Percentiles rank a stretch among this genome's conserved stretches.
Evolutionary conservation across 2,797 vertebrate species (phyloP).

Genomic region (Thripadectes ignobilis): DNA sequence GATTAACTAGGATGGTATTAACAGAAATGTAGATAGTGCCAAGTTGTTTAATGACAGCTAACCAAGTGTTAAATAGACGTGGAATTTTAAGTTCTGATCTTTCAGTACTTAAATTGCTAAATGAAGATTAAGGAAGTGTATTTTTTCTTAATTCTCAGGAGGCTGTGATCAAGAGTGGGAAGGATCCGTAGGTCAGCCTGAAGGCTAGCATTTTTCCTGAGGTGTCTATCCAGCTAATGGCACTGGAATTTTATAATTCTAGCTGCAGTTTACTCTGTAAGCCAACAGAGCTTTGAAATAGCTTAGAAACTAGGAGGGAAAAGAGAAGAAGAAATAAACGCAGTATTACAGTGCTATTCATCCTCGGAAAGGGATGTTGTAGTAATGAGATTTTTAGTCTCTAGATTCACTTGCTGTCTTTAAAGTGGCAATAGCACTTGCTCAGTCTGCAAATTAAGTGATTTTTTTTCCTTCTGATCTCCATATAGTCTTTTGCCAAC

Average conservation of each 20-base stretch:
- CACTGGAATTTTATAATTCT: not conserved
- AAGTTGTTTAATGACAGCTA: conserved; percentile 17
- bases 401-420: not conserved
- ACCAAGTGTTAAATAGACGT: conserved; percentile 55
- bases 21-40: not conserved
- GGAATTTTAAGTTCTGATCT: conserved; percentile 30
- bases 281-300: not conserved
- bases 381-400: conserved; percentile 9
- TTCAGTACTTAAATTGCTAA: conserved; percentile 10
- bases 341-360: not conserved
- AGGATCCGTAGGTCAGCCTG: rapidly evolving
- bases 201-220: not conserved
- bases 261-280: not conserved
- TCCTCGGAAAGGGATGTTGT: not conserved
- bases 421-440: not conserved
- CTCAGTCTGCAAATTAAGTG: not conserved
- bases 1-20: conserved; percentile 35
- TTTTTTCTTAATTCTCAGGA: not conserved
- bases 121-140: not conserved
- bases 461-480: not conserved
- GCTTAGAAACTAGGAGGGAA: not conserved
- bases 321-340: not conserved
- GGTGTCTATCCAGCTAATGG: not conserved
- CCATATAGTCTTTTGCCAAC: not conserved
- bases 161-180: not conserved